Evolutionary conservation across 2,888 invertebrate species (phyloP), one percentile per base, ranked within the genome.

Genomic region (Pandemis heparana): DNA sequence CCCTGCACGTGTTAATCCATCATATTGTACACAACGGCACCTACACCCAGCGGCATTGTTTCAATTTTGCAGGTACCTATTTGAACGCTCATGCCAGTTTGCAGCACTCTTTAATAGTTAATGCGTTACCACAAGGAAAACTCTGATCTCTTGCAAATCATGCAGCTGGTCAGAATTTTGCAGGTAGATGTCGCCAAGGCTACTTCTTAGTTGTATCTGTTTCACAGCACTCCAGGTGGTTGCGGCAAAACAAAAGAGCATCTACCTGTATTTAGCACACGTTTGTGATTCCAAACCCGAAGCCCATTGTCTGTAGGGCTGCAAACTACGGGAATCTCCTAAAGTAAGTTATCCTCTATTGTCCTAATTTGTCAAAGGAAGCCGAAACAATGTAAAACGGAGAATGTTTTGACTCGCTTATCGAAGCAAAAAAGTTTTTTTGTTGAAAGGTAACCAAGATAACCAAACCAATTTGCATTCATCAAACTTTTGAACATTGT

Each of bases 301-400:
- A 75, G 53, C 56, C 79, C 76, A 81, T 89, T 89, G 88, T 89
- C 78, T 85, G 75, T 79, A 76, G 79, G 60, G 75, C 77, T 81
- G 84, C 80, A 79, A 86, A 86, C 80, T 85, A 74, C 82, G 80
- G 85, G 85, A 89, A 85, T 85, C 81, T 82, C 82, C 80, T 82
- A 81, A 80, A 81, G 79, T 79, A 71, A 66, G 82, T 83, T 83
- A 85, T 83, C 74, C 46, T 32, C 23, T 78, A 83, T 89, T 89
- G 87, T 89, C 77, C 73, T 80, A 77, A 77, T 78, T 75, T 68
- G 71, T 84, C 85, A 88, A 89, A 89, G 83, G 76, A 63, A 7
- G 77, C 90, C 90, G 90, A 81, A 84, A 80, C 78, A 83, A 83
- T 80, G 63, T 46, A 46, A 73, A 72, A 75, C 74, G 78, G 76